phyloP scores from a whole-genome alignment of 2,797 vertebrate genomes.

The Choloepus didactylus region DNA sequence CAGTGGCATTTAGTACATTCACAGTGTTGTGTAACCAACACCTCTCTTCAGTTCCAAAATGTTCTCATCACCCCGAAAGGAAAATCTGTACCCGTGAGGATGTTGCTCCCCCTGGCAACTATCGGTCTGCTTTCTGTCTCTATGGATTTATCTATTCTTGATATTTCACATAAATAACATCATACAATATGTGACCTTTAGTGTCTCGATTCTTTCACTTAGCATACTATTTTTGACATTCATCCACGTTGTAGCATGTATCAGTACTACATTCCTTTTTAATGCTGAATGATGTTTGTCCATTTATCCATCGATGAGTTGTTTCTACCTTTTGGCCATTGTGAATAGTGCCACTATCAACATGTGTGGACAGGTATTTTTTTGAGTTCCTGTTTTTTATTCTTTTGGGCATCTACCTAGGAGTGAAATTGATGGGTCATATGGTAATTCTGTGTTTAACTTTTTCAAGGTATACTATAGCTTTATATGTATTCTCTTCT shows the following conservation, averaged over 20 bases:
- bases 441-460: not conserved
- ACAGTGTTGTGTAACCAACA: not conserved
- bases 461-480: constrained; percentile 38
- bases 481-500: not conserved
- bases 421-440: constrained; percentile 18
- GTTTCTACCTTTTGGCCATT: not conserved
- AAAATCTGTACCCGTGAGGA: not conserved
- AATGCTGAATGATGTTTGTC: not conserved
- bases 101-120: not conserved
- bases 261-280: constrained; percentile 33
- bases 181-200: not conserved
- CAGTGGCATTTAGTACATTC: not conserved
- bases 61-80: not conserved
- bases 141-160: constrained; percentile 7
- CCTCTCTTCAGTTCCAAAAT: not conserved
- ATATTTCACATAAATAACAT: not conserved
- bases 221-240: not conserved
- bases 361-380: not conserved
- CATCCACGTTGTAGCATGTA: not conserved
- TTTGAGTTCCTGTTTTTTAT: constrained; percentile 34
- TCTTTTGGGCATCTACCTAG: not conserved
- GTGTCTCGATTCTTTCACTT: not conserved
- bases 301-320: not conserved
- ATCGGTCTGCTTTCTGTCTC: not conserved
- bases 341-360: not conserved